phyloP scores from a whole-genome alignment of 2,797 vertebrate species.

The Takifugu ocellatus region DNA sequence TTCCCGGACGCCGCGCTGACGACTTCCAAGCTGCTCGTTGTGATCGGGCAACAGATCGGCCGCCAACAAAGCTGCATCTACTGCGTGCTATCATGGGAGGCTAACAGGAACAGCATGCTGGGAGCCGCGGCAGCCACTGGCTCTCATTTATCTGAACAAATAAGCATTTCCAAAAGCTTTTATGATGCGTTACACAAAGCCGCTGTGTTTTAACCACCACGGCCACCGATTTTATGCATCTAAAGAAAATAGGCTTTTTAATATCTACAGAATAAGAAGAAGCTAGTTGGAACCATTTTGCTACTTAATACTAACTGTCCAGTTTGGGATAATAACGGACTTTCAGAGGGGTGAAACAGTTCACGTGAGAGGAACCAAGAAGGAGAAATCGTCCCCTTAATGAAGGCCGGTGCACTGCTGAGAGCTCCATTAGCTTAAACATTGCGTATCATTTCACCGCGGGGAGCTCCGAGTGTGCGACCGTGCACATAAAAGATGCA shows the following conservation, averaged over 20 bases:
- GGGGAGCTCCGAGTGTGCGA: conserved; percentile 12
- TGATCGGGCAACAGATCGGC: too few species aligned
- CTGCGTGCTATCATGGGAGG: not conserved
- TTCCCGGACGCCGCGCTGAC: too few species aligned
- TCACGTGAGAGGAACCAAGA: conserved; percentile 39
- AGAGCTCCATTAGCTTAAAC: conserved; percentile 56
- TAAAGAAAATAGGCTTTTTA: too few species aligned
- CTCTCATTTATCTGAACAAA: not conserved
- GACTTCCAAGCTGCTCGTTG: too few species aligned
- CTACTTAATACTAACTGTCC: too few species aligned
- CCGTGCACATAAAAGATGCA: conserved; percentile 27
- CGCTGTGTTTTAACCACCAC: too few species aligned
- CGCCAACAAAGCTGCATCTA: too few species aligned
- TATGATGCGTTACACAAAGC: too few species aligned
- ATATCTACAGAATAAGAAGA: too few species aligned
- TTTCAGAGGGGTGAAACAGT: conserved; percentile 28
- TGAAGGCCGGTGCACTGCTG: conserved; percentile 51
- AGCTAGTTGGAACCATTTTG: too few species aligned
- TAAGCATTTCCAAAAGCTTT: not conserved
- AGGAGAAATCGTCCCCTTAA: conserved; percentile 30
- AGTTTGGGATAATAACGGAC: too few species aligned
- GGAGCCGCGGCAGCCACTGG: not conserved
- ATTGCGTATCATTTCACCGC: conserved; percentile 58
- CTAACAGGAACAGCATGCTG: not conserved
- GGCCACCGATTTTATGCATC: too few species aligned